Base-by-base conservation (phyloP, 2,888 invertebrate genomes). In the Imbricaverruca yamaguchii region DNA sequence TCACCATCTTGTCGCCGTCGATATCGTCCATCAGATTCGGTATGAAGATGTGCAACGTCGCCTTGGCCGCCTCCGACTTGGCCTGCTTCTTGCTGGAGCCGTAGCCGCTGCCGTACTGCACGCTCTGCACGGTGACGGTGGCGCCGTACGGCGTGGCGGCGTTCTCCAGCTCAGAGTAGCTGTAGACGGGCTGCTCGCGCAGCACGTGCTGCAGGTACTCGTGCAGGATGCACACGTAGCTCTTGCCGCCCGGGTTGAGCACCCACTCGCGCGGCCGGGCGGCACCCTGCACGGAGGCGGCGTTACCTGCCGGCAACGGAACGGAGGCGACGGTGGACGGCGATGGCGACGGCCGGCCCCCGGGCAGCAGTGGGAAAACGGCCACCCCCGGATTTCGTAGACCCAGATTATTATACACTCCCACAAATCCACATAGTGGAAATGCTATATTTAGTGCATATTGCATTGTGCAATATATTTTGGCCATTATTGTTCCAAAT, bases 51-150 rank as follows among this genome's bases (percentile, higher is more conserved):
- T 94, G 94, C 65, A 97, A 89, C 80, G 97, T 95, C 84, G 92
- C 92, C 82, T 93, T 91, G 0, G 97, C 97, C 61, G 98, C 98
- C 84, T 95, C 95, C 0, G 95, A 92, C 89, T 98, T 98, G 57
- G 98, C 98, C 87, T 94, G 93, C 84, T 97, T 95, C 88, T 99
- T 99, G 88, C 96, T 97, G 82, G 94, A 93, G 15, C 98, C 98
- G 87, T 92, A 93, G 0, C 98, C 98, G 63, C 93, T 92, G 11
- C 98, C 98, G 88, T 98, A 97, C 86, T 94, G 93, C 90, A 97
- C 93, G 84, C 93, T 93, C 87, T 94, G 94, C 85, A 98, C 97
- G 84, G 92, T 92, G 81, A 98, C 96, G 7, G 95, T 95, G 18
- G 97, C 97, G 81, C 95, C 93, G 89, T 97, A 98, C 0, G 98